Evolutionary conservation across 2,888 invertebrate species (phyloP).

Genomic region (Plebejus melissa): DNA sequence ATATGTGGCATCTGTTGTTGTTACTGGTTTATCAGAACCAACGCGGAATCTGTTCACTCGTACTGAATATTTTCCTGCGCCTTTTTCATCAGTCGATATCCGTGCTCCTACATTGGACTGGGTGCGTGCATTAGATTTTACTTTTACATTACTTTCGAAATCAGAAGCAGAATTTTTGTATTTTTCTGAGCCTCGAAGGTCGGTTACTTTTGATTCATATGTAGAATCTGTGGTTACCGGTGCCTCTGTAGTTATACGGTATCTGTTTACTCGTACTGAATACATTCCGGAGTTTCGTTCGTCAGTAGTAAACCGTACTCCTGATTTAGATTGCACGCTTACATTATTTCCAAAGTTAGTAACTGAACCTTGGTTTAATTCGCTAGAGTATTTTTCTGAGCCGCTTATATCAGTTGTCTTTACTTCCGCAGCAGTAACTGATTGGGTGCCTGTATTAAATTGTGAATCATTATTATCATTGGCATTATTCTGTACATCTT

Average conservation of each 20-base stretch:
- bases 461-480: not conserved
- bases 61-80: not conserved
- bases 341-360: not conserved
- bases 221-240: not conserved
- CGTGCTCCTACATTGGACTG: not conserved
- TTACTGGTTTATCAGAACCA: not conserved
- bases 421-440: not conserved
- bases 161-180: not conserved
- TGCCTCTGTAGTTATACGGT: not conserved
- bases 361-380: not conserved
- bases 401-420: not conserved
- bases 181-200: not conserved
- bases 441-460: not conserved
- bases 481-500: not conserved
- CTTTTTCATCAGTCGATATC: not conserved
- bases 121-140: not conserved
- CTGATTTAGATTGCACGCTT: not conserved
- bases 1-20: not conserved
- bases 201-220: not conserved
- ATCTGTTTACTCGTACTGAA: not conserved
- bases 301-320: not conserved
- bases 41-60: not conserved
- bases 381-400: not conserved
- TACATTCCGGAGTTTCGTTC: not conserved
- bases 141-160: not conserved